These are phyloP conservation scores for Conus ventricosus DNA, from an alignment of 1,140 invertebrate genomes.

Conservation along the genomic window DNA sequence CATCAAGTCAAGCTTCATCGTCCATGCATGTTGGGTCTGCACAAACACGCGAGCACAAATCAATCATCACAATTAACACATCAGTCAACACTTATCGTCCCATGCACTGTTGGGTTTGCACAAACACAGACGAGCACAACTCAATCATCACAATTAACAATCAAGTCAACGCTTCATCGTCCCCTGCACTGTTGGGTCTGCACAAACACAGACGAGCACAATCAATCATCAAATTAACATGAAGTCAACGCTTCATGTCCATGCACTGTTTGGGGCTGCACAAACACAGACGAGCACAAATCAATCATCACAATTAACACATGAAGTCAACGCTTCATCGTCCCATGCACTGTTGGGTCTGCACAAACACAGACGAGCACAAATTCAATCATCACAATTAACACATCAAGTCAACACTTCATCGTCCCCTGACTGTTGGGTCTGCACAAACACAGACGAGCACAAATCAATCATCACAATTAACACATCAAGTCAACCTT, in stretches of 20 bases:
- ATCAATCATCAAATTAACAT: too few relatives aligned
- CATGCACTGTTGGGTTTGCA: too few relatives aligned
- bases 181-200: too few relatives aligned
- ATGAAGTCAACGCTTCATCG: slow-evolving; percentile 82
- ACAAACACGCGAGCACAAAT: too few relatives aligned
- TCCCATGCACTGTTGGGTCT: slow-evolving; percentile 87
- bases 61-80: too few relatives aligned
- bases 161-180: too few relatives aligned
- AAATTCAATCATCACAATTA: neutral
- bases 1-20: too few relatives aligned
- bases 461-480: neutral
- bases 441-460: slow-evolving; percentile 75
- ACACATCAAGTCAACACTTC: slow-evolving; percentile 78
- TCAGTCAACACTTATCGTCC: too few relatives aligned
- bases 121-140: too few relatives aligned
- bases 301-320: neutral
- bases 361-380: slow-evolving; percentile 57
- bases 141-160: too few relatives aligned
- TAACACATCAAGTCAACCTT: slow-evolving; percentile 77
- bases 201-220: too few relatives aligned
- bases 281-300: neutral
- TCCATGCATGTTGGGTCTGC: too few relatives aligned
- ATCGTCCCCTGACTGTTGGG: slow-evolving; percentile 87
- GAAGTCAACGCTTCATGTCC: slow-evolving; percentile 91
- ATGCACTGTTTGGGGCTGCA: slow-evolving; percentile 85